Base-by-base conservation (phyloP, 1,140 invertebrate species). In the Agrypnia vestita region DNA sequence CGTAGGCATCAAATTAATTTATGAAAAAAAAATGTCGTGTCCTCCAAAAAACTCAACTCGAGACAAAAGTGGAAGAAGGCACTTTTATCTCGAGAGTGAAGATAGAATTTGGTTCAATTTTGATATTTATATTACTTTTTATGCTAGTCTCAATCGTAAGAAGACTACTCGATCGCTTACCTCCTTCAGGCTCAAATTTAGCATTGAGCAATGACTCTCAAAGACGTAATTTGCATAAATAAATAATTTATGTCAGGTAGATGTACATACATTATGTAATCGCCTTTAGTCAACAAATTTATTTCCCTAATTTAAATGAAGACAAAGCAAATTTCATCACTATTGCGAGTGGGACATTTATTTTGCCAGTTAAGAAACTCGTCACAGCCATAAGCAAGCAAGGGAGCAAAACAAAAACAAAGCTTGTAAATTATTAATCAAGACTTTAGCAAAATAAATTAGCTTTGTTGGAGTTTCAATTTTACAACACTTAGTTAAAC, bases 361-460 rank as follows among this genome's bases (percentile, higher is more conserved):
- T 71, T 71, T 71, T 71, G 67, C 67, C 49, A 71, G 67, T 71
- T 71, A 71, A 71, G 67, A 71, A 71, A 71, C 67, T 71, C 67
- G 17, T 71, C 67, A 71, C 67, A 71, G 67, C 67, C 46, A 15
- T 71, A 25, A 71, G 19, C 44, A 44, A 59, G 55, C 55, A 43
- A 67, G 67, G 67, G 67, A 25, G 46, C 46, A 21, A 71, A 51
- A 71, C 67, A 71, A 71, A 64, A 49, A 71, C 62, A 71, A 51
- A 53, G 44, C 67, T 21, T 62, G 59, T 71, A 71, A 71, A 49
- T 71, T 71, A 71, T 71, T 71, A 71, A 71, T 71, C 67, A 71
- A 71, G 67, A 49, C 47, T 21, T 53, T 49, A 3, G 12, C 67
- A n/a, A 71, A 25, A 71, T 53, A 71, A 71, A 71, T 12, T 49